Evolutionary conservation across 2,797 vertebrate species (phyloP).

Genomic region (Myotis daubentonii): DNA sequence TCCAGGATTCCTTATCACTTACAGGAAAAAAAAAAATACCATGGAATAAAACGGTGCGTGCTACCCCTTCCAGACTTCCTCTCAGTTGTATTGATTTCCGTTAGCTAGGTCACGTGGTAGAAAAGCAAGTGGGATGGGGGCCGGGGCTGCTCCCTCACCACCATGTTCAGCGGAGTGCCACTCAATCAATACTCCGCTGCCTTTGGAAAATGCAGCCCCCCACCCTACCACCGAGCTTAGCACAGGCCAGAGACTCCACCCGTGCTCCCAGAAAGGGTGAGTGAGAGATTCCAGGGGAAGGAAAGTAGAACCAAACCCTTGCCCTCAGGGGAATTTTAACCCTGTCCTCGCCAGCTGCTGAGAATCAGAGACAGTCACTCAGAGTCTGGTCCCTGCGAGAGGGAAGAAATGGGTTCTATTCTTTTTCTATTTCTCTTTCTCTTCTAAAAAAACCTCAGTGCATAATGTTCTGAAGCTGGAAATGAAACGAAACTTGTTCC

Average conservation of each 20-base stretch:
- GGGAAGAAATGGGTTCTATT: not conserved
- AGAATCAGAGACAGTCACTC: not conserved
- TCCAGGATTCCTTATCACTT: conserved; percentile 9
- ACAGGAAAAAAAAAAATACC: not conserved
- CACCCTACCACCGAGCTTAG: not conserved
- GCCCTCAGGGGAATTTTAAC: not conserved
- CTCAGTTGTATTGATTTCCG: not conserved
- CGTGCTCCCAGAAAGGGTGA: not conserved
- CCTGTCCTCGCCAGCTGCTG: not conserved
- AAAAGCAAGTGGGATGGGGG: not conserved
- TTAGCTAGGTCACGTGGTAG: not conserved
- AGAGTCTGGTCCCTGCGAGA: not conserved
- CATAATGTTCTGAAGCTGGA: not conserved
- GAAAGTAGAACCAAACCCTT: not conserved
- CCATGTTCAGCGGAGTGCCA: not conserved
- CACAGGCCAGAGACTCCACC: not conserved
- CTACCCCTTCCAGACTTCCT: not conserved
- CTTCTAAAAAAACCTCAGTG: not conserved
- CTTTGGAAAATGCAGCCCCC: not conserved
- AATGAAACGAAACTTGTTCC: not conserved
- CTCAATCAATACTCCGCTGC: not conserved
- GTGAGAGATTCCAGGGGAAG: not conserved
- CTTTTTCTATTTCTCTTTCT: not conserved
- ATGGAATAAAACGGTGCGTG: not conserved
- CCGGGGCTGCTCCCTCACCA: not conserved